Percentiles rank a stretch among this genome's conserved stretches.
These are phyloP conservation scores for Cetonia aurata DNA, from an alignment of 2,888 invertebrate genomes.

Conservation along the genomic window DNA sequence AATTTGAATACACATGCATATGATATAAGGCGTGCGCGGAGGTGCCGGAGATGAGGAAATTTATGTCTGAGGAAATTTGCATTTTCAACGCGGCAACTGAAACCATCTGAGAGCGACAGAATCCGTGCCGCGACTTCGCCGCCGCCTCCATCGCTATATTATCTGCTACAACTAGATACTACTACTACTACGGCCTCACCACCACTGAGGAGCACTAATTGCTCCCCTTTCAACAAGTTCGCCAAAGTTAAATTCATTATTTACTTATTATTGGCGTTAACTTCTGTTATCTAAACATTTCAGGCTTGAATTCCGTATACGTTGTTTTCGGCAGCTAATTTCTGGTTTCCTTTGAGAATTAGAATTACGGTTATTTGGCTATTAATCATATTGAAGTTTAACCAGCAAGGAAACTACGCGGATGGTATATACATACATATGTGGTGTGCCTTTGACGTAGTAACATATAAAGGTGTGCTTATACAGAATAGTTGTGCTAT, in stretches of 20 bases:
- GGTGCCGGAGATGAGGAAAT: conserved; percentile 28
- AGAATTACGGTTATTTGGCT: conserved; percentile 15
- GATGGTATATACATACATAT: background rate
- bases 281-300: conserved; percentile 43
- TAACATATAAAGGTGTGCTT: background rate
- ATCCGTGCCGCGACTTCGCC: background rate
- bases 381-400: conserved; percentile 33
- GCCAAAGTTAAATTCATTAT: conserved; percentile 42
- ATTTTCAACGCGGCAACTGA: conserved; percentile 27
- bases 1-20: conserved; percentile 35
- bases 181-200: background rate
- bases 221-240: conserved; percentile 42
- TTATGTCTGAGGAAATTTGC: conserved; percentile 37
- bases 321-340: conserved; percentile 35
- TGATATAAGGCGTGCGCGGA: conserved; percentile 18
- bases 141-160: background rate
- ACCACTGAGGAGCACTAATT: conserved; percentile 30
- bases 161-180: no score
- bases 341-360: conserved; percentile 15
- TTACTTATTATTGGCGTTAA: conserved; percentile 42
- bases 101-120: conserved; percentile 27
- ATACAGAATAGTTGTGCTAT: no score
- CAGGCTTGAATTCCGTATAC: conserved; percentile 32
- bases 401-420: background rate
- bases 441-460: background rate